Base-by-base conservation (phyloP, 2,113 vertebrate genomes). In the Kryptolebias marmoratus region DNA sequence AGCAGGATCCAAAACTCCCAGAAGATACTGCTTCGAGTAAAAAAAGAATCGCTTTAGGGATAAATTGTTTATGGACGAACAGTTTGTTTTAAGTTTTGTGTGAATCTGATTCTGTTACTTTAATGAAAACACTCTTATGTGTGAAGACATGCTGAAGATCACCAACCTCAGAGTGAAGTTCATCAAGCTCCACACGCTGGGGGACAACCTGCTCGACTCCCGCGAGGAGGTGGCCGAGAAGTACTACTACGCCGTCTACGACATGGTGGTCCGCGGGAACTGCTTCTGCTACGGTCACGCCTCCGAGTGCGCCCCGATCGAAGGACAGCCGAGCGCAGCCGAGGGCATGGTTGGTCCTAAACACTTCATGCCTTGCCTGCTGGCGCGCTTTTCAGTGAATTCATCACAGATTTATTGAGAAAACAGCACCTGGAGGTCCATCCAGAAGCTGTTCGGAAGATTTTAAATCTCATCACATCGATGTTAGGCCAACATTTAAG, bases 201-300 rank as follows among this genome's bases (percentile, higher is more conserved):
- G 97, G 22, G 97, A 99, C 86, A 96, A 98, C 83, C 94, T 98
- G 39, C 76, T 98, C 63, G 96, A 99, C 90, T 95, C 94, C 0
- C 93, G 96, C 56, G 92, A 96, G 52, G 96, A 98, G 87, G 96
- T 98, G 85, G 94, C 93, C 31, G 95, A 98, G 82, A 99, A 98
- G 87, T 99, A 99, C 88, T 99, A 99, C 81, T 99, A 98, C 0
- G 93, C 96, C 3, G 90, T 99, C 57, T 99, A 95, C 0, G 98
- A 99, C 55, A 96, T 99, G 97, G 96, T 99, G 14, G 95, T 99
- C 22, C 96, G 98, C 0, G 98, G 98, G 16, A 99, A 97, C 90
- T 99, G 98, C 64, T 99, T 99, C 94, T 99, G 98, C 90, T 99
- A 99, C 0, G 98, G 98, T 0, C 98, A 99, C 0, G 97, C 98